Conservation (phyloP, 2,113 vertebrate genomes). For the Morphnarchus princeps region DNA sequence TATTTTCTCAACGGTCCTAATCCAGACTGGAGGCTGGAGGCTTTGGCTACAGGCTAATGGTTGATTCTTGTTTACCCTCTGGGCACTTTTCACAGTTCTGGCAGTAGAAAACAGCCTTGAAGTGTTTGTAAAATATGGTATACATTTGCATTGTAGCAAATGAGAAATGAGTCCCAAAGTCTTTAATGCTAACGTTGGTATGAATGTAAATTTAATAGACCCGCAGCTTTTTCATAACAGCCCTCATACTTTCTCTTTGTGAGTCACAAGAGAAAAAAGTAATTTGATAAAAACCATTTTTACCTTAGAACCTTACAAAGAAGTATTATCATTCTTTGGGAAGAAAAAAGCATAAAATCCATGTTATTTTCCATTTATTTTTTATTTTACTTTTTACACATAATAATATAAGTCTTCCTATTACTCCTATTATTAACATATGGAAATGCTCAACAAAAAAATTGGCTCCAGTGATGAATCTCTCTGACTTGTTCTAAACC, state of each 20-base stretch:
- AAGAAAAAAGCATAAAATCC: not conserved
- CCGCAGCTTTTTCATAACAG: not conserved
- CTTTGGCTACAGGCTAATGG: not conserved
- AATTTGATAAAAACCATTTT: not conserved
- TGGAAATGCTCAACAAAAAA: not conserved
- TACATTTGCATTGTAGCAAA: not conserved
- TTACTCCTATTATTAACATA: not conserved
- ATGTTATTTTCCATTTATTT: not conserved
- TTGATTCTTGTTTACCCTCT: not conserved
- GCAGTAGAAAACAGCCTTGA: not conserved
- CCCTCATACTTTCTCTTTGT: not conserved
- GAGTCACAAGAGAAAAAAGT: conserved; percentile 15
- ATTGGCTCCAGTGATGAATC: not conserved
- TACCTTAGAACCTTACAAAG: not conserved
- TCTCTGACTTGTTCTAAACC: not conserved
- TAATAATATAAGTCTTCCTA: not conserved
- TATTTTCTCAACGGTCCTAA: not conserved
- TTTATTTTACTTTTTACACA: not conserved
- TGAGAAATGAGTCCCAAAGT: not conserved
- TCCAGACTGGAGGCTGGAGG: not conserved
- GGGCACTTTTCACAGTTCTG: conserved; percentile 4
- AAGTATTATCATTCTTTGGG: not conserved
- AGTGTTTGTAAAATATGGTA: not conserved
- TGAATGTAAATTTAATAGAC: conserved; percentile 19
- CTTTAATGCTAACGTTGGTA: not conserved